Evolutionary conservation across 2,888 invertebrate species (phyloP), one percentile per base, ranked within the genome.

Genomic region (Cheilosia grossa): DNA sequence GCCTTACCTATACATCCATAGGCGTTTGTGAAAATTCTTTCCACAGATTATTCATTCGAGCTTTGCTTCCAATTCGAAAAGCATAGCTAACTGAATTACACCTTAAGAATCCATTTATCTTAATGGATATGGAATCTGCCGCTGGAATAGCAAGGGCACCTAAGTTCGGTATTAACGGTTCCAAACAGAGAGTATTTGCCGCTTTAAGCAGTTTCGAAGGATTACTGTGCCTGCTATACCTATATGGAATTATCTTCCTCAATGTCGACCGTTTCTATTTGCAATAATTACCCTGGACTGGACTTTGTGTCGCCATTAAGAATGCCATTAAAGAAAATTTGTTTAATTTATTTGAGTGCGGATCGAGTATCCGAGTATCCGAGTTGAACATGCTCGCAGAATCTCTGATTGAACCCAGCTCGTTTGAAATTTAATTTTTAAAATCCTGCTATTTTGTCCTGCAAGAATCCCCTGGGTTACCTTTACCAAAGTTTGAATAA

Each of bases 21-120:
- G 15, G 44, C 44, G 4, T 66, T 37, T n/a, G n/a, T 17, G 21
- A 6, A 53, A 66, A 24, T 66, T 40, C 51, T 37, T 37, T 19
- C 64, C 21, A 10, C 3, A 33, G 33, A 19, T 30, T 51, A 64
- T 51, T 17, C 4, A 15, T 13, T 42, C 13, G 42, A 42, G 42
- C n/a, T 37, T 51, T n/a, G 37, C 2, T 37, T 64, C 37, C 9
- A 4, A 19, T 13, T 51, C n/a, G 19, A 37, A 27, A 64, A 15
- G 49, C 1, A 51, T 17, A 17, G n/a, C 44, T 17, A 24, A 66
- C 40, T 66, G 21, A 66, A 40, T 53, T 53, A 53, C 10, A 51
- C 15, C 37, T 37, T 66, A 24, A 33, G 40, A 24, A 51, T 33
- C 24, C 66, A 40, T 40, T 49, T 40, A 24, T 40, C 66, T 37